Evolutionary conservation across 2,113 vertebrate genomes (phyloP).

Genomic region (Hipposideros armiger): DNA sequence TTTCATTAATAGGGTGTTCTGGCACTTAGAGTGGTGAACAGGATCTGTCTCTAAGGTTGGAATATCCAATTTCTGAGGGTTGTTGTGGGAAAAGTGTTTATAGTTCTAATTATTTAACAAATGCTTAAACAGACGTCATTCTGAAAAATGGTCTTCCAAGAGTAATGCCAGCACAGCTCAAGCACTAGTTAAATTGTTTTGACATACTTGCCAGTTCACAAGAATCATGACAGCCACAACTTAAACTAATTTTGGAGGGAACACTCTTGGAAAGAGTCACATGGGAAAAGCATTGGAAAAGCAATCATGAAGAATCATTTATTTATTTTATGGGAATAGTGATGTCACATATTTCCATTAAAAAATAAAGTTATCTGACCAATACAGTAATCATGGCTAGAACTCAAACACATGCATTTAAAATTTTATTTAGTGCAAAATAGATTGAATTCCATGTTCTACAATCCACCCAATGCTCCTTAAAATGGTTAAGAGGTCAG

Average conservation of each 20-base stretch:
- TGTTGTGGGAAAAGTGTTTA: conserved; percentile 18
- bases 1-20: background rate
- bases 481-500: conserved; percentile 42
- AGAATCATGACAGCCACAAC: conserved; percentile 48
- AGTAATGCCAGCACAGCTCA: background rate
- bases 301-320: conserved; percentile 56
- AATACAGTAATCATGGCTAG: conserved; percentile 29
- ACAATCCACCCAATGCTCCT: background rate
- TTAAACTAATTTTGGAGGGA: conserved; percentile 53
- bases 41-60: background rate
- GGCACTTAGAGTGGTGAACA: background rate
- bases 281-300: conserved; percentile 41
- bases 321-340: conserved; percentile 65
- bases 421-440: conserved; percentile 35
- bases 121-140: conserved; percentile 47
- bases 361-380: conserved; percentile 18
- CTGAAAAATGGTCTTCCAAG: conserved; percentile 64
- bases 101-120: conserved; percentile 69
- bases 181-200: conserved; percentile 64
- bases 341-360: conserved; percentile 21
- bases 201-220: conserved; percentile 61
- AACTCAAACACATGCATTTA: conserved; percentile 52
- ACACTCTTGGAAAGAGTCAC: conserved; percentile 31
- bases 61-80: background rate
- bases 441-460: conserved; percentile 43